A percentile compares a stretch with the other conserved stretches of the same genome.
Evolutionary conservation across 35 echinoderm and acorn worm genomes (phyloP).

Genomic region (Antedon bifida): DNA sequence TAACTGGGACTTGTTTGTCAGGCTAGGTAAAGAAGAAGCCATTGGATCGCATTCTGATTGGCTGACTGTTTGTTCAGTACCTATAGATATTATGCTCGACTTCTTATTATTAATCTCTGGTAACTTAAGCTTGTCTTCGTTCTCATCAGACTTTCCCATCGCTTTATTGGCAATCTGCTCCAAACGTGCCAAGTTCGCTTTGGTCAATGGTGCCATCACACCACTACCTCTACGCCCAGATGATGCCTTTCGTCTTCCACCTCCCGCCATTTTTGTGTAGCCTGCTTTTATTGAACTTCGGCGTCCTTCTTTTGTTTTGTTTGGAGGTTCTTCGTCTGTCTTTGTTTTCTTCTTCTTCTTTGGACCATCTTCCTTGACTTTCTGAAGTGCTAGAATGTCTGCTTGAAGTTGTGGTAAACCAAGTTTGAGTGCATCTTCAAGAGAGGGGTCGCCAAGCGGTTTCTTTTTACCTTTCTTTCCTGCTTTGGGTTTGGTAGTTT

Average conservation of each 20-base stretch:
- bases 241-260: background rate
- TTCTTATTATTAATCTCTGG: background rate
- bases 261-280: background rate
- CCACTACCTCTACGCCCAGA: background rate
- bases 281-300: background rate
- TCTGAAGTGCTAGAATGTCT: conserved; percentile 51
- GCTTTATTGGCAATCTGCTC: background rate
- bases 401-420: conserved; percentile 39
- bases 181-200: background rate
- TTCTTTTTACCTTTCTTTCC: background rate
- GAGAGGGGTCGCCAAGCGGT: background rate
- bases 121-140: background rate
- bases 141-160: background rate
- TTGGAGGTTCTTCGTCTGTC: conserved; percentile 6
- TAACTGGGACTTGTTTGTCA: background rate
- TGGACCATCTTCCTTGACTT: conserved; percentile 33
- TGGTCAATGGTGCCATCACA: background rate
- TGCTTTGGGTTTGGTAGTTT: too few species aligned
- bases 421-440: conserved; percentile 1
- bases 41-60: background rate
- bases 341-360: conserved; percentile 49
- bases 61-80: background rate
- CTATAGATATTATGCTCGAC: background rate
- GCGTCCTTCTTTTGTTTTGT: background rate
- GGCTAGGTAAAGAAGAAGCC: background rate